phyloP scores from a whole-genome alignment of 2,113 vertebrate genomes.

The Gavia stellata region DNA sequence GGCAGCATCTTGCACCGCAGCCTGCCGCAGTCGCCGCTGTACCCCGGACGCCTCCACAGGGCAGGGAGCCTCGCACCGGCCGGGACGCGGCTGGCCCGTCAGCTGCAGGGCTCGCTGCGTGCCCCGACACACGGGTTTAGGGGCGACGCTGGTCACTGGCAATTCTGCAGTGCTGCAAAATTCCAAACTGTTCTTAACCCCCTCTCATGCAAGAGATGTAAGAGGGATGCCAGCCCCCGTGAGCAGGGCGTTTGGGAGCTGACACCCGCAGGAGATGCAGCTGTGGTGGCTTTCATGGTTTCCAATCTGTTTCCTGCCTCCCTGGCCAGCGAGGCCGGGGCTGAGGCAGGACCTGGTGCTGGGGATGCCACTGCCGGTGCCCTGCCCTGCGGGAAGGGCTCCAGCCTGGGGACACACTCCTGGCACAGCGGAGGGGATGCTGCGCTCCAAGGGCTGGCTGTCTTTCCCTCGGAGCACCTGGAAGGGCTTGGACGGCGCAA shows the following conservation, averaged over 20 bases:
- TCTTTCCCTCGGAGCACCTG: fast-evolving
- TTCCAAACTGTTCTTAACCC: too few species aligned
- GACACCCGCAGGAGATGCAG: fast-evolving
- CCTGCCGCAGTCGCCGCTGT: not conserved
- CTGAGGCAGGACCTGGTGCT: not conserved
- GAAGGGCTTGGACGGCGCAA: fast-evolving
- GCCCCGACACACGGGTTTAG: fast-evolving
- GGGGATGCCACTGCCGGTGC: not conserved
- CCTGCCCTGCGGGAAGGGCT: not conserved
- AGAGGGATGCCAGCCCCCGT: too few species aligned
- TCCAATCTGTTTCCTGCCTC: fast-evolving
- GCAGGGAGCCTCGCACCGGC: not conserved
- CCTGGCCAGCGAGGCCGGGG: fast-evolving
- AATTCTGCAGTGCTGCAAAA: fast-evolving
- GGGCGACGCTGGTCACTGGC: fast-evolving
- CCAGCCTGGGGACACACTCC: fast-evolving
- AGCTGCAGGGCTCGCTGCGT: not conserved
- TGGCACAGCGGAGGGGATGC: fast-evolving
- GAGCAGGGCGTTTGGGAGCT: not conserved
- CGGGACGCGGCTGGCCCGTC: fast-evolving
- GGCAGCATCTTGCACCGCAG: not conserved
- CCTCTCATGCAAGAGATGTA: fast-evolving
- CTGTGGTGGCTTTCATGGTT: fast-evolving
- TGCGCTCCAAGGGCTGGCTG: not conserved
- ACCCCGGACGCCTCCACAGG: not conserved